phyloP scores from a whole-genome alignment of 2,113 vertebrate species.

The Caracal caracal region DNA sequence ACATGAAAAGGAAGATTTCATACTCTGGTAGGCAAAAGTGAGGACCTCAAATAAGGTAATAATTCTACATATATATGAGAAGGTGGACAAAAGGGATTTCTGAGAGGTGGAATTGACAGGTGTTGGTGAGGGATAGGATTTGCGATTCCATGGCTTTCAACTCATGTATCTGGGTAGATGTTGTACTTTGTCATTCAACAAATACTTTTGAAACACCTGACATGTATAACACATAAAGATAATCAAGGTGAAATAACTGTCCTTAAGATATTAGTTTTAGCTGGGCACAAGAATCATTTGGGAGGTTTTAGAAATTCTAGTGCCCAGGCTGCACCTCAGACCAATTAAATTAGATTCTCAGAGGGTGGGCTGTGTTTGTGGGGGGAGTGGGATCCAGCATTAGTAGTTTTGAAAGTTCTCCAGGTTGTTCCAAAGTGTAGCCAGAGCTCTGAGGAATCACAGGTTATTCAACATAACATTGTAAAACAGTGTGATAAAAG shows the following conservation, averaged over 20 bases:
- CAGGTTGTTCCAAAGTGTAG: background rate
- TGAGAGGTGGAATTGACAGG: background rate
- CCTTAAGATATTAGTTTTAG: background rate
- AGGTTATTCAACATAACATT: background rate
- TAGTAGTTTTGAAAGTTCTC: background rate
- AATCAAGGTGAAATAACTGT: conserved; percentile 35
- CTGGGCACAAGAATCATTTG: background rate
- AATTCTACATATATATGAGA: background rate
- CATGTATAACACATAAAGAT: background rate
- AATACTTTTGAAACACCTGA: conserved; percentile 7
- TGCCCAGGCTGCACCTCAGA: background rate
- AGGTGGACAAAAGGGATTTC: background rate
- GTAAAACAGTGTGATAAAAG: background rate
- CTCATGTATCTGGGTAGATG: background rate
- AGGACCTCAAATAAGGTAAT: background rate
- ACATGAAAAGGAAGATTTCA: background rate
- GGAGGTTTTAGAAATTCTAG: background rate
- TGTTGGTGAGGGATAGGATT: background rate
- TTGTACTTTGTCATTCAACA: background rate
- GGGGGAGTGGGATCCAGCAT: background rate
- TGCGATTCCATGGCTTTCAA: background rate
- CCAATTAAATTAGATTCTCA: background rate
- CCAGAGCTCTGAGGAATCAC: background rate
- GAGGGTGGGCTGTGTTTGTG: background rate
- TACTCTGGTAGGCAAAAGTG: background rate